Percentiles rank a stretch among this genome's conserved stretches.
Evolutionary conservation across 2,113 vertebrate genomes (phyloP).

Genomic region (Oryzias javanicus): DNA sequence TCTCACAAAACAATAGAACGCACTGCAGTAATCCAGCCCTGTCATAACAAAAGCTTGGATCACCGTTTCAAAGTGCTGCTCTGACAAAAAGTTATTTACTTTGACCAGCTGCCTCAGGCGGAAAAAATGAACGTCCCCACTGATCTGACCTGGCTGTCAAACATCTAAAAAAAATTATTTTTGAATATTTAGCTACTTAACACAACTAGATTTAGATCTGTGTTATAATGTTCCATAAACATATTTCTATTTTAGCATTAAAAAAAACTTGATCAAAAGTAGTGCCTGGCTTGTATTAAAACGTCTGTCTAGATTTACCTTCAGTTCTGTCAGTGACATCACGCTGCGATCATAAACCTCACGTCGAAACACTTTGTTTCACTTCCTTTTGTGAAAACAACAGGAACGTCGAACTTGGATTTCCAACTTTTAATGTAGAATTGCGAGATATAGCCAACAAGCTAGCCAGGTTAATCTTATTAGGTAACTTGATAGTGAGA

Average conservation of each 20-base stretch:
- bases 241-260: background rate
- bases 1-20: too few relatives aligned
- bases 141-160: too few relatives aligned
- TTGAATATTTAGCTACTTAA: too few relatives aligned
- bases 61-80: too few relatives aligned
- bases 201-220: too few relatives aligned
- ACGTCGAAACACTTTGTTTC: background rate
- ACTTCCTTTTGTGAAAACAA: constrained; percentile 14
- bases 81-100: too few relatives aligned
- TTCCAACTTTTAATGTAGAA: background rate
- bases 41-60: too few relatives aligned
- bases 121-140: too few relatives aligned
- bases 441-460: constrained; percentile 8
- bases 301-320: background rate
- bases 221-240: background rate
- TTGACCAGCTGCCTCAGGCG: too few relatives aligned
- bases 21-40: too few relatives aligned
- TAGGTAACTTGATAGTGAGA: constrained; percentile 4
- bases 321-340: constrained; percentile 7
- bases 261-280: background rate
- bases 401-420: background rate
- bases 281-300: too few relatives aligned
- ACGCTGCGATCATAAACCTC: background rate
- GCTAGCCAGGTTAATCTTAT: constrained; percentile 32
- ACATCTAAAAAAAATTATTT: too few relatives aligned